Evolutionary conservation across 37 sponge, comb jelly and placozoan species (phyloP), one percentile per base, ranked within the genome.

Genomic region (Chondrosia reniformis): DNA sequence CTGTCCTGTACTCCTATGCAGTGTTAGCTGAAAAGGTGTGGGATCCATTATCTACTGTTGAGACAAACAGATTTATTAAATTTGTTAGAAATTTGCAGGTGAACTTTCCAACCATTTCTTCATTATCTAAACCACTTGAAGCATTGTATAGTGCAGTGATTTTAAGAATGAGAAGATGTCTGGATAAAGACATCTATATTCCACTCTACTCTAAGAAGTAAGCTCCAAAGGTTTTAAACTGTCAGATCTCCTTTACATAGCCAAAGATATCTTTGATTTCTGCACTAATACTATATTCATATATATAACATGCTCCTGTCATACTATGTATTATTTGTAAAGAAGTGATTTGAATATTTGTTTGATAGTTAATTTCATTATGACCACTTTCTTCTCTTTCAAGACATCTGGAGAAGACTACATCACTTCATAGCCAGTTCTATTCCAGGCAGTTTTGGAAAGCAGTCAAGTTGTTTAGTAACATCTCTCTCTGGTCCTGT

Each of bases 371-470:
- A 3, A 28, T 3, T 2, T 56, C 4, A 4, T 56, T 24, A 12
- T 56, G 7, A 4, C 3, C 27, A 6, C 58, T 39, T 24, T 69
- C n/a, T 3, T 33, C 34, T 7, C n/a, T 25, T 36, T 12, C 36
- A 52, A 84, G 85, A 58, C 81, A 84, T n/a, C 40, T 89, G 56
- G 78, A 84, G 72, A 83, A 79, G 52, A 25, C 76, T 6, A 41
- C 72, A n/a, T 82, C 82, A 6, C 75, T 45, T 15, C 45, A 74
- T n/a, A 36, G 67, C 32, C 49, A 57, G 1, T 90, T 90, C 69
- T 82, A 80, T 55, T 75, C 83, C 34, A 45, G 79, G 0, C 91
- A 90, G 46, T 86, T 90, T 52, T 90, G 91, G 91, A 79, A 77
- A 22, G 73, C 84, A 71, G 62, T 90, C 33, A 90, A 90, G 74